Conservation (phyloP, 92 coral and sea anemone genomes). For the Actinernus sp. region DNA sequence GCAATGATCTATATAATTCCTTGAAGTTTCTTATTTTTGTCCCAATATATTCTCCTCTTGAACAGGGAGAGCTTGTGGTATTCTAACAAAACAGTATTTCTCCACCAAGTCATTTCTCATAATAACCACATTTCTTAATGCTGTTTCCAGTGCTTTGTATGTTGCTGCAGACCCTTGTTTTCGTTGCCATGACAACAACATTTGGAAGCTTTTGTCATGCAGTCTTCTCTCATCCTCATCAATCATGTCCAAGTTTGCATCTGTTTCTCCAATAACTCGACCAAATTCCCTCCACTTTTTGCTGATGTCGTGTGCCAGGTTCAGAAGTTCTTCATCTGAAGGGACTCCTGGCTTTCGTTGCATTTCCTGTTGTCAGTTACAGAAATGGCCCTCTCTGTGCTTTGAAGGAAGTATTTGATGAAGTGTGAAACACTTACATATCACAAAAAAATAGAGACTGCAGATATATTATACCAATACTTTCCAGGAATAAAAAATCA, state of each 20-base stretch:
- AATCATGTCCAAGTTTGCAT: slow-evolving; percentile 37
- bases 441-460: too few species aligned
- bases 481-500: too few species aligned
- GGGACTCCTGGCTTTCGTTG: slow-evolving; percentile 28
- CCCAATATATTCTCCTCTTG: too few species aligned
- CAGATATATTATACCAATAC: too few species aligned
- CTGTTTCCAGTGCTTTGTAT: slow-evolving; percentile 34
- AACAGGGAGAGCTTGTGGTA: too few species aligned
- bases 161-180: slow-evolving; percentile 57
- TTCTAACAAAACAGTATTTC: slow-evolving; percentile 65
- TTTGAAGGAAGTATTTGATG: too few species aligned
- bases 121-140: slow-evolving; percentile 48
- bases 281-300: slow-evolving; percentile 61
- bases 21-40: too few species aligned
- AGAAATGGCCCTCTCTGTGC: too few species aligned
- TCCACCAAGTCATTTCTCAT: slow-evolving; percentile 51
- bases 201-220: slow-evolving; percentile 51
- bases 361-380: slow-evolving; percentile 13
- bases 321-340: slow-evolving; percentile 29
- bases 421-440: too few species aligned
- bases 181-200: slow-evolving; percentile 61
- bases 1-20: too few species aligned
- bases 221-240: slow-evolving; percentile 55
- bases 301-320: slow-evolving; percentile 57
- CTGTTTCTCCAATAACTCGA: slow-evolving; percentile 60